These are phyloP conservation scores for Pteronotus mesoamericanus DNA, from an alignment of 2,797 vertebrate species.

Conservation along the genomic window DNA sequence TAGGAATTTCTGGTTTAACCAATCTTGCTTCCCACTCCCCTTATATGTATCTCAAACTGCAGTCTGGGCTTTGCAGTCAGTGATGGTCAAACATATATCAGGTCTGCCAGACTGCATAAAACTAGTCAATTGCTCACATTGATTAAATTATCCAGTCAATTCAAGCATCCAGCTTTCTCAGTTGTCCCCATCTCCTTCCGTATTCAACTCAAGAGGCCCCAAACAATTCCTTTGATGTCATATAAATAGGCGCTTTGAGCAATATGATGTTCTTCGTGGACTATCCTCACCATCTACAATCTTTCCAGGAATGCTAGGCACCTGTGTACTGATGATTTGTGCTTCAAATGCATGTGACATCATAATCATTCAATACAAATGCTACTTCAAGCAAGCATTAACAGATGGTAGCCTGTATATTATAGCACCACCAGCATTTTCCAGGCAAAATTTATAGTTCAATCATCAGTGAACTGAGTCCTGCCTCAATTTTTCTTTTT, in stretches of 20 bases:
- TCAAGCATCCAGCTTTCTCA: not conserved
- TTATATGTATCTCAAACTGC: not conserved
- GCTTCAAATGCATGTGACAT: slow-evolving; percentile 79
- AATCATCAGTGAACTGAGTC: slow-evolving; percentile 67
- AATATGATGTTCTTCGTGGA: not conserved
- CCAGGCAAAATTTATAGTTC: slow-evolving; percentile 78
- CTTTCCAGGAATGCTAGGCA: slow-evolving; percentile 27
- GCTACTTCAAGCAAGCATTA: slow-evolving; percentile 78
- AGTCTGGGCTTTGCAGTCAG: not conserved
- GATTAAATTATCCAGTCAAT: not conserved
- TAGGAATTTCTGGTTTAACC: not conserved
- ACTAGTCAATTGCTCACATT: not conserved
- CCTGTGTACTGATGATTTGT: slow-evolving; percentile 72
- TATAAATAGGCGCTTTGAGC: not conserved
- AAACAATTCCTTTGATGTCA: not conserved
- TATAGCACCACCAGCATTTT: slow-evolving; percentile 77
- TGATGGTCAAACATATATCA: not conserved
- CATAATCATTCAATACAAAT: slow-evolving; percentile 83
- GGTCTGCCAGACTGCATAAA: not conserved
- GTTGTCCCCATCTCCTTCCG: not conserved
- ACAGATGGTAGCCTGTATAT: slow-evolving; percentile 83
- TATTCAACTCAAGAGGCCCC: not conserved
- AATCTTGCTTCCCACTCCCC: not conserved
- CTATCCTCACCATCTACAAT: not conserved
- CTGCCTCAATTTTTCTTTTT: slow-evolving; percentile 35